These are phyloP conservation scores for Baronia brevicornis DNA, from an alignment of 2,888 invertebrate genomes.

Conservation along the genomic window DNA sequence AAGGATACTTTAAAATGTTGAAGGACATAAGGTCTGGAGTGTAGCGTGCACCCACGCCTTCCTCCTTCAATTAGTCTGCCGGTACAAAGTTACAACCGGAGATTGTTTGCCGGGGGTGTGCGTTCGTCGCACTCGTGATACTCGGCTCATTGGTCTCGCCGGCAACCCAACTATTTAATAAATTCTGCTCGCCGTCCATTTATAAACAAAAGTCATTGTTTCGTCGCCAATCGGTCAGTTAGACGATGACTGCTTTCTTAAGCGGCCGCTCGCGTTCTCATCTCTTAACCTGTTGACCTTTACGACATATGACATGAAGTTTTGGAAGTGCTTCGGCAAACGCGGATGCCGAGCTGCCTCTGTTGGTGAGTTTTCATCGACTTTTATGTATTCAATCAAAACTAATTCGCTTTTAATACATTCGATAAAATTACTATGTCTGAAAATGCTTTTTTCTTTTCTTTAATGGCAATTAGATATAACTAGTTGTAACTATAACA, in stretches of 20 bases:
- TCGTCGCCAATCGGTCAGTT: constrained; percentile 60
- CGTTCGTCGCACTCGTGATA: constrained; percentile 50
- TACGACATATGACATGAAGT: constrained; percentile 46
- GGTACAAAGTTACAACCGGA: constrained; percentile 33
- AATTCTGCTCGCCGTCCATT: constrained; percentile 57
- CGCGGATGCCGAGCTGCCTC: constrained; percentile 41
- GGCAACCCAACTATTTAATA: constrained; percentile 59
- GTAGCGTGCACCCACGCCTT: constrained; percentile 61
- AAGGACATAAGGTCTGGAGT: constrained; percentile 31
- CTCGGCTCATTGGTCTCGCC: constrained; percentile 49
- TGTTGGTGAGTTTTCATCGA: constrained; percentile 46
- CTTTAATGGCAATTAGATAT: too few species aligned
- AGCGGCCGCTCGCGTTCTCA: constrained; percentile 49
- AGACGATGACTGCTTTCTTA: constrained; percentile 53
- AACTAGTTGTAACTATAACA: too few species aligned
- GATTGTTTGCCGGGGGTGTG: constrained; percentile 49
- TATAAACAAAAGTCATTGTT: constrained; percentile 75
- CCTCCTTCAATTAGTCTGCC: constrained; percentile 35
- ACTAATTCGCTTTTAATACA: too few species aligned
- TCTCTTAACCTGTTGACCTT: constrained; percentile 34
- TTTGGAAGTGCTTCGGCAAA: constrained; percentile 63
- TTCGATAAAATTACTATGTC: too few species aligned
- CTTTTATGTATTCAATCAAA: too few species aligned
- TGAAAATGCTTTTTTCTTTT: too few species aligned
- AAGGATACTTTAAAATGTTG: constrained; percentile 3